Evolutionary conservation across 2,888 invertebrate genomes (phyloP).

Genomic region (Alentia gelatinosa): DNA sequence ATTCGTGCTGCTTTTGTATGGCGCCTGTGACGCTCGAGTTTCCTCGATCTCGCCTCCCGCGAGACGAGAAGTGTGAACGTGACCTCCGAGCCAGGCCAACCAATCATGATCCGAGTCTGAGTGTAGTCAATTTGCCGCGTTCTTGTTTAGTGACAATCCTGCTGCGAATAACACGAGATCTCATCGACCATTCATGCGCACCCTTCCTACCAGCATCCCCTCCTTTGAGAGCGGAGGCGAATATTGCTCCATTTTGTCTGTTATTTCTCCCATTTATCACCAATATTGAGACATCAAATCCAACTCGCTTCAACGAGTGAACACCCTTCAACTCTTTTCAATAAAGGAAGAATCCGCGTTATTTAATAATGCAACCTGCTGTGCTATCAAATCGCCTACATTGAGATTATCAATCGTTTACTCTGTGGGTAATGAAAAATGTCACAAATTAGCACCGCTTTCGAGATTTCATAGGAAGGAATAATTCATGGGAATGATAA

Average conservation of each 20-base stretch:
- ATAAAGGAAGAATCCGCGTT: neutral
- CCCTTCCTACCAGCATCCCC: neutral
- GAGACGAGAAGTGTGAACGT: too few species aligned
- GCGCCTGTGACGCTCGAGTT: too few species aligned
- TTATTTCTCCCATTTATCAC: slow-evolving; percentile 20
- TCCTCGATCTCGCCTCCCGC: too few species aligned
- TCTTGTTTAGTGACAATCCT: neutral
- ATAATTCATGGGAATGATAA: neutral
- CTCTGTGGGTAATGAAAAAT: neutral
- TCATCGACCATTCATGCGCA: neutral
- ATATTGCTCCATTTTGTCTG: neutral
- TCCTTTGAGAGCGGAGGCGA: neutral
- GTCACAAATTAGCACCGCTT: neutral
- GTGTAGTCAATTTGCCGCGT: neutral
- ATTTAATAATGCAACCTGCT: slow-evolving; percentile 19
- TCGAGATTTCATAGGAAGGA: neutral
- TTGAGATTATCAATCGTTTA: neutral
- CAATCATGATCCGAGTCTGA: too few species aligned
- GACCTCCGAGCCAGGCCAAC: too few species aligned
- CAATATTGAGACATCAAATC: slow-evolving; percentile 7
- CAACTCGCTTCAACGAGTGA: neutral
- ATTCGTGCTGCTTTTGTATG: too few species aligned
- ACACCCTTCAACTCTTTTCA: neutral
- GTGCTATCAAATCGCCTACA: neutral
- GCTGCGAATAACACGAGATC: neutral